Base-by-base conservation (phyloP, 2,797 vertebrate species). In the Gallirallus australis region DNA sequence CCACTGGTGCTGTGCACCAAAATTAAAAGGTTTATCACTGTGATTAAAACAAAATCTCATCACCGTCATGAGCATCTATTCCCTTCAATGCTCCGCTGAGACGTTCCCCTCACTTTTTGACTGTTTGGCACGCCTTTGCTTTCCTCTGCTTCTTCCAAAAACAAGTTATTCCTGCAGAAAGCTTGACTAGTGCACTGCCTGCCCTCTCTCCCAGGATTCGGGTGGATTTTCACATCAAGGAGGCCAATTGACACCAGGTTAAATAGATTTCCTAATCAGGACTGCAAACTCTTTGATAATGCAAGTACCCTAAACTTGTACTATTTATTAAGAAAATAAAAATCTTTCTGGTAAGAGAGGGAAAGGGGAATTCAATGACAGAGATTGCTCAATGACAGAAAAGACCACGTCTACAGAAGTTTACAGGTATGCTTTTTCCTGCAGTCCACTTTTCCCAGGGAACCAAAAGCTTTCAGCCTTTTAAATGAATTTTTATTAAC, bases 21-120 rank as follows among this genome's bases (percentile, higher is more conserved):
- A 96, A 95, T 96, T 97, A 96, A 96, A 96, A 97, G 96, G 91
- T 95, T 97, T 96, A 91, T 95, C 83, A 81, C 71, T 52, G 12
- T 37, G 78, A 95, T 97, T 96, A 97, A 96, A 96, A 95, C 78
- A 94, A 95, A 97, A 94, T 61, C 91, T 92, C 90, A 95, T 80
- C 60, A 79, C 57, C 28, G 5, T 50, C 25, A 15, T 30, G 42
- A 80, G n/a, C 72, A 87, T 92, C 91, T 89, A 81, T 89, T 95
- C 76, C 88, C 13, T 91, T 87, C 90, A 90, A 12, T 71, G 83
- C 64, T 96, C 88, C 75, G 2, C 68, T 81, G 95, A 90, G 90
- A 92, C 83, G 65, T 86, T 81, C 37, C 42, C 10, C 40, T 80
- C 45, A 16, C 57, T 93, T 91, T 82, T 77, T 64, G 77, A 79